A percentile compares a stretch with the other conserved stretches of the same genome.
phyloP scores from a whole-genome alignment of 2,888 invertebrate genomes.

The Dioctria linearis region DNA sequence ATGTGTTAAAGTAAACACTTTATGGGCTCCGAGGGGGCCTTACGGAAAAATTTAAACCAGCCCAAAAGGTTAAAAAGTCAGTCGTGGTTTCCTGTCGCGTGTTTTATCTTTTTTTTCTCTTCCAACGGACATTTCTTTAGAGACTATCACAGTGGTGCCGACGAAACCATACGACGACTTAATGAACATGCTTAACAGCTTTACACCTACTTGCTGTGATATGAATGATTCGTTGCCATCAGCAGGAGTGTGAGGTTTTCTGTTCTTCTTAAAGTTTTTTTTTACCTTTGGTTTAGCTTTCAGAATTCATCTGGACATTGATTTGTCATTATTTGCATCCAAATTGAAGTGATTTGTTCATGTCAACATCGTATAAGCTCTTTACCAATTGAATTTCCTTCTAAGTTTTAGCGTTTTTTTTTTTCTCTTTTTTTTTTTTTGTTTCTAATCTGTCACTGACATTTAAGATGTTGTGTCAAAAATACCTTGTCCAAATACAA shows the following conservation, averaged over 20 bases:
- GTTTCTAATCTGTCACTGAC: too few species aligned
- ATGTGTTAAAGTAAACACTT: conserved; percentile 54
- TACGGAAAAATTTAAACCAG: conserved; percentile 38
- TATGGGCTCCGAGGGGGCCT: conserved; percentile 47
- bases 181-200: conserved; percentile 55
- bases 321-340: conserved; percentile 55
- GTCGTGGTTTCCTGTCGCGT: conserved; percentile 56
- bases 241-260: conserved; percentile 12
- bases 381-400: not conserved
- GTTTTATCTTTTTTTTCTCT: conserved; percentile 42
- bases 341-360: conserved; percentile 52
- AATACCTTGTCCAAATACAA: too few species aligned
- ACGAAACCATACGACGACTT: conserved; percentile 39
- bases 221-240: conserved; percentile 51
- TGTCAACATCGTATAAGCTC: conserved; percentile 14
- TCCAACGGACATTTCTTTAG: conserved; percentile 30
- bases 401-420: not conserved
- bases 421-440: too few species aligned
- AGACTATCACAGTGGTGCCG: conserved; percentile 40
- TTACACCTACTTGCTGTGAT: conserved; percentile 55
- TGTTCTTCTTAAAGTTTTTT: not conserved
- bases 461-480: too few species aligned
- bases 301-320: conserved; percentile 45
- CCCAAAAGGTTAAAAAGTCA: conserved; percentile 55
- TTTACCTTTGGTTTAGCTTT: conserved; percentile 21